Conservation (phyloP, 2,113 vertebrate genomes). For the Thamnaconus septentrionalis region DNA sequence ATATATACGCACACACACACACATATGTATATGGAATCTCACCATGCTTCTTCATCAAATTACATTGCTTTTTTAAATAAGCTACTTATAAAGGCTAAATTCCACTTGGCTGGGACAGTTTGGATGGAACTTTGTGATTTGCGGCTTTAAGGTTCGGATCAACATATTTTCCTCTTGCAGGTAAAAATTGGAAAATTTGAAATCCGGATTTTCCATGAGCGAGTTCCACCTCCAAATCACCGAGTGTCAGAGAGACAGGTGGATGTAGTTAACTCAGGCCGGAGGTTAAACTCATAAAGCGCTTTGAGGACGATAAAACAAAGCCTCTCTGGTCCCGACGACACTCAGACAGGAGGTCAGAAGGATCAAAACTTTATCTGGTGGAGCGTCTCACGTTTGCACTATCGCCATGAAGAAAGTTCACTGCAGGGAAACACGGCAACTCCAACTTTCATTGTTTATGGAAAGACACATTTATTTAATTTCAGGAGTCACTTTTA, state of each 20-base stretch:
- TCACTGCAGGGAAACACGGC: too few relatives aligned
- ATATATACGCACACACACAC: too few relatives aligned
- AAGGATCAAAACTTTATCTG: slow-evolving; percentile 23
- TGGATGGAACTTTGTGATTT: slow-evolving; percentile 5
- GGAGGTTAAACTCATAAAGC: slow-evolving; percentile 53
- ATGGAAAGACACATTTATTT: too few relatives aligned
- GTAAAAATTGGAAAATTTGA: slow-evolving; percentile 18
- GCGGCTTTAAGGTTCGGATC: too few relatives aligned
- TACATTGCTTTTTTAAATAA: slow-evolving; percentile 53
- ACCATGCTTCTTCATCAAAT: slow-evolving; percentile 52
- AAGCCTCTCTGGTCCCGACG: slow-evolving; percentile 39
- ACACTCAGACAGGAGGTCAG: slow-evolving; percentile 17
- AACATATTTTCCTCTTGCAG: neutral
- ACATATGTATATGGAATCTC: neutral
- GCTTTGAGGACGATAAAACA: slow-evolving; percentile 61
- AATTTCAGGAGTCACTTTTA: too few relatives aligned
- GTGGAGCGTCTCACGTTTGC: too few relatives aligned
- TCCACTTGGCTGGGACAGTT: slow-evolving; percentile 50
- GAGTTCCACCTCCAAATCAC: slow-evolving; percentile 39
- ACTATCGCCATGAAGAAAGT: too few relatives aligned
- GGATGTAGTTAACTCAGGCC: slow-evolving; percentile 25
- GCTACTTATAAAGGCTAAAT: slow-evolving; percentile 52
- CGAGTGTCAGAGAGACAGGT: slow-evolving; percentile 34
- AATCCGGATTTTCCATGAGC: slow-evolving; percentile 35
- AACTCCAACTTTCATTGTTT: too few relatives aligned